Percentiles rank a stretch among this genome's conserved stretches.
Conservation (phyloP, 1,140 invertebrate genomes). For the Psilanteris sp. region DNA sequence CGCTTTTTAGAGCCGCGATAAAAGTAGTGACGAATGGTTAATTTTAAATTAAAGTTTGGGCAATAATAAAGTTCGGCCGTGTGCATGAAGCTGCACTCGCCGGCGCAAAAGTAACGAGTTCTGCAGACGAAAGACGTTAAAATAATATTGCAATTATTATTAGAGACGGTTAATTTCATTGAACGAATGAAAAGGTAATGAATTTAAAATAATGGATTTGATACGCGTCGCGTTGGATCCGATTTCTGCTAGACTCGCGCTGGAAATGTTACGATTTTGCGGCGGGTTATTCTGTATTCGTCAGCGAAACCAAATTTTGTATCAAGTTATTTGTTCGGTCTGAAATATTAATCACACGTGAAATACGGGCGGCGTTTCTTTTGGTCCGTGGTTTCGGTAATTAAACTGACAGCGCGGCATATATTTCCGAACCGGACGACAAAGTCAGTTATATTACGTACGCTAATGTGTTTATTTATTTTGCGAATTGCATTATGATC, state of each 20-base stretch:
- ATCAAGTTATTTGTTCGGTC: no score
- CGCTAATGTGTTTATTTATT: no score
- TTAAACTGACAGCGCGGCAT: no score
- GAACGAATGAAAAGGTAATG: conserved; percentile 6
- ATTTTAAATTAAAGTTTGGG: conserved; percentile 35
- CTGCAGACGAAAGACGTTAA: conserved; percentile 27
- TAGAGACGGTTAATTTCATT: conserved; percentile 18
- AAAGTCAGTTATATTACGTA: no score
- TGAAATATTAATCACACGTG: no score
- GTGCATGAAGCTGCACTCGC: neutral
- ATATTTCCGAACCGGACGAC: no score
- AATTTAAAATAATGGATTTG: conserved; percentile 21
- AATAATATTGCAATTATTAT: conserved; percentile 32
- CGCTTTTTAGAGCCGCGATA: conserved; percentile 26
- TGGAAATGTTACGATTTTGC: neutral
- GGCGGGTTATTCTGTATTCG: no score
- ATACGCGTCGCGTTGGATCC: neutral
- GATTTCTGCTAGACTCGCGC: neutral
- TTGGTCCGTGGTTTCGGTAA: no score
- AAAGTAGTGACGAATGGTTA: conserved; percentile 43
- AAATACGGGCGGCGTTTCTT: no score
- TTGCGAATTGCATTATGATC: no score
- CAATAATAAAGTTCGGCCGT: conserved; percentile 18
- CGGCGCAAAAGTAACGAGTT: conserved; percentile 6
- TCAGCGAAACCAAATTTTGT: no score